Conservation (phyloP, 37 sponge, comb jelly and placozoan species). For the Axinella damicornis region DNA sequence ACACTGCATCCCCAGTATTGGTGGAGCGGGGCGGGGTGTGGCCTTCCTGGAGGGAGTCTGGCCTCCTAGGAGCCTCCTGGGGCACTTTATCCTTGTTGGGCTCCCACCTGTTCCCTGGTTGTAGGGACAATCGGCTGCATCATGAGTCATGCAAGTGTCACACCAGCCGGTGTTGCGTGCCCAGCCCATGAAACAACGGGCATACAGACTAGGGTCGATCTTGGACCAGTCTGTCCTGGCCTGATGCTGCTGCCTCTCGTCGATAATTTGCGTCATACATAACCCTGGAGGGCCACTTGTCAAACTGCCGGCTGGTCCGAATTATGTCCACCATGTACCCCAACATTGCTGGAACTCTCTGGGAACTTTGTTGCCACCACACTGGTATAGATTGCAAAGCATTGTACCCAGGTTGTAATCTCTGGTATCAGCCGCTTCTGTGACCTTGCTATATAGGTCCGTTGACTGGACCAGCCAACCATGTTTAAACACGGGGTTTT, state of each 20-base stretch:
- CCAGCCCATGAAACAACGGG: conserved; percentile 1
- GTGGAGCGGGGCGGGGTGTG: too few species aligned
- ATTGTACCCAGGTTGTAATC: not conserved
- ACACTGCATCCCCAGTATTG: not conserved
- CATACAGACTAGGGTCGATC: not conserved
- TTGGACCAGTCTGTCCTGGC: not conserved
- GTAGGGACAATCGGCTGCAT: not conserved
- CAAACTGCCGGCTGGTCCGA: not conserved
- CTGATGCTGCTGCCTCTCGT: not conserved
- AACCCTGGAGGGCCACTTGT: not conserved
- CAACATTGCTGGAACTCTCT: not conserved
- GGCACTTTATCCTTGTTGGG: too few species aligned
- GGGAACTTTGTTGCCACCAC: not conserved
- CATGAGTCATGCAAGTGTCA: not conserved
- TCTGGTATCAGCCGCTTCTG: not conserved
- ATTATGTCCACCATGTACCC: not conserved
- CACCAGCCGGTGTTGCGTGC: not conserved
- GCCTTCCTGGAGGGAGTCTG: too few species aligned
- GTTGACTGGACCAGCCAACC: too few species aligned
- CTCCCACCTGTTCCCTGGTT: not conserved
- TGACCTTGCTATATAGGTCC: too few species aligned
- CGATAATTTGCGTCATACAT: not conserved
- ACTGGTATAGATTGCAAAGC: too few species aligned
- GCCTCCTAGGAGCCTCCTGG: too few species aligned
- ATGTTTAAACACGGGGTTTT: too few species aligned